Conservation (phyloP, 1,140 invertebrate genomes). For the Polyergus mexicanus region DNA sequence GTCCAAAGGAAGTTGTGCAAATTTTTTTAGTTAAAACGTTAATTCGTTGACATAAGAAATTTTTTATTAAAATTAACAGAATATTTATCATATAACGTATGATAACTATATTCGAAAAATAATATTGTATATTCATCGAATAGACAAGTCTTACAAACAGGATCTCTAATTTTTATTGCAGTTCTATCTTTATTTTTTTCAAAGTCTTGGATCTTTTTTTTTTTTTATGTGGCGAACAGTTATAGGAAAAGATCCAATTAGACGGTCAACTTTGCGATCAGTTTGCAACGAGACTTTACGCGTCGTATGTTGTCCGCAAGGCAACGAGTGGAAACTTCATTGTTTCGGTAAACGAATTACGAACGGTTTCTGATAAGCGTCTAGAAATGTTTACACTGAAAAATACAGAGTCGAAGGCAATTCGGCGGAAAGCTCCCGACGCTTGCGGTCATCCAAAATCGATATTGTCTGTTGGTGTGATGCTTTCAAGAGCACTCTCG, state of each 20-base stretch:
- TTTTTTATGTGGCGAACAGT: not conserved
- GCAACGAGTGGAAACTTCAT: slow-evolving; percentile 18
- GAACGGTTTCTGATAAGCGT: slow-evolving; percentile 34
- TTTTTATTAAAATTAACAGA: not conserved
- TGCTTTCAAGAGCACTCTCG: slow-evolving; percentile 43
- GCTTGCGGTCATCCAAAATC: slow-evolving; percentile 16
- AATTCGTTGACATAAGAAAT: not conserved
- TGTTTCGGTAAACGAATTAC: slow-evolving; percentile 38
- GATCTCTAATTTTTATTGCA: not conserved
- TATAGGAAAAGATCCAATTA: not conserved
- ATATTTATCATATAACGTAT: not conserved
- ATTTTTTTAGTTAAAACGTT: not conserved
- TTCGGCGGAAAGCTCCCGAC: slow-evolving; percentile 7
- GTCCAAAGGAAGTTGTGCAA: not conserved
- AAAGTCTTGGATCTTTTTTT: not conserved
- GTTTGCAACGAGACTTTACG: slow-evolving; percentile 8
- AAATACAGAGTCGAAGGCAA: slow-evolving; percentile 11
- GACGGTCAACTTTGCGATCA: not conserved
- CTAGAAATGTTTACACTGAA: slow-evolving; percentile 38
- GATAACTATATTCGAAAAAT: not conserved
- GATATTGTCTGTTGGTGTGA: slow-evolving; percentile 12
- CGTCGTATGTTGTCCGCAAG: not conserved
- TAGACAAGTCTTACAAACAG: not conserved
- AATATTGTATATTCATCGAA: not conserved
- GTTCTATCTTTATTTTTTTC: not conserved